Conservation (phyloP, 2,113 vertebrate genomes). For the Nannobrachium achirus region DNA sequence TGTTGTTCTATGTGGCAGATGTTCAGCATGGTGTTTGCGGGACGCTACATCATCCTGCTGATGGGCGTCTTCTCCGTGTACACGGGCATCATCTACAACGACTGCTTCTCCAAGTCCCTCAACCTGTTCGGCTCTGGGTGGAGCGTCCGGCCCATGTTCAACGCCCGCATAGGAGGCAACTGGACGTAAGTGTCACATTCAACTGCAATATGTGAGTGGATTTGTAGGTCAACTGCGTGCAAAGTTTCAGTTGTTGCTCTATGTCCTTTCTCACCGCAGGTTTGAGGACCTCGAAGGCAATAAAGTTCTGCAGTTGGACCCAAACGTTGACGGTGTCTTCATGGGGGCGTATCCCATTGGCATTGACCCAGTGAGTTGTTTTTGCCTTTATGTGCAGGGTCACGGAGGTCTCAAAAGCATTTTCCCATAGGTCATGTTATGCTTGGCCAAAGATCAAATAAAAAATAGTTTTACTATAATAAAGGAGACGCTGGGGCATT, state of each 20-base stretch:
- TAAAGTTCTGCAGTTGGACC: conserved; percentile 87
- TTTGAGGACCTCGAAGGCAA: conserved; percentile 76
- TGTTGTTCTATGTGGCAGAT: conserved; percentile 77
- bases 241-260: background rate
- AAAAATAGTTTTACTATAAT: background rate
- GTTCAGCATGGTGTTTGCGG: conserved; percentile 93
- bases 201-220: background rate
- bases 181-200: conserved; percentile 89
- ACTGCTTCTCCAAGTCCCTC: conserved; percentile 97
- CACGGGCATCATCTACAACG: conserved; percentile 97
- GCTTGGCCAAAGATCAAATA: too few species aligned
- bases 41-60: conserved; percentile 95
- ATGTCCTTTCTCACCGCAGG: conserved; percentile 62
- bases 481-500: too few species aligned
- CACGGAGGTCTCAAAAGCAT: too few species aligned
- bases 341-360: conserved; percentile 94
- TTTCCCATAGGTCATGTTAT: too few species aligned
- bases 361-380: conserved; percentile 89
- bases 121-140: conserved; percentile 95
- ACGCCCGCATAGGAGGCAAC: conserved; percentile 70
- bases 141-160: conserved; percentile 94
- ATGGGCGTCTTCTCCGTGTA: conserved; percentile 98
- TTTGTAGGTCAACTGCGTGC: background rate
- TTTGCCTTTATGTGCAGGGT: background rate
- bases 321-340: conserved; percentile 87